Percentiles rank a stretch among this genome's conserved stretches.
phyloP scores from a whole-genome alignment of 2,888 invertebrate species.

The Stenolophus ochropezus region DNA sequence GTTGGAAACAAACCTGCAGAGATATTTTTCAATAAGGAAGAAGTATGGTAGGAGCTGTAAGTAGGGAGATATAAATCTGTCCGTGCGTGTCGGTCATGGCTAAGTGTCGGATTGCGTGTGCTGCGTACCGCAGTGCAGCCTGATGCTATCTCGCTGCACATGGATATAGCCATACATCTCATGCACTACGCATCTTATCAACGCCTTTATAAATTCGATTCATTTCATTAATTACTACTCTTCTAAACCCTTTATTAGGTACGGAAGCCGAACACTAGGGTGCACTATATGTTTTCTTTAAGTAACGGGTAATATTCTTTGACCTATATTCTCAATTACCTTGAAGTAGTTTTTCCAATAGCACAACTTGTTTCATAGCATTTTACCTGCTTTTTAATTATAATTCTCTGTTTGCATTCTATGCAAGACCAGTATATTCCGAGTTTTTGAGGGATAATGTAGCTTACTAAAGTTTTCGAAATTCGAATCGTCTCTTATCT shows the following conservation, averaged over 20 bases:
- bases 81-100: constrained; percentile 45
- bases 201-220: background rate
- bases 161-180: background rate
- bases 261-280: too few species aligned
- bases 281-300: too few species aligned
- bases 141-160: constrained; percentile 8
- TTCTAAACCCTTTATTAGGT: background rate
- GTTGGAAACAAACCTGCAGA: constrained; percentile 8
- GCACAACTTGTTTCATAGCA: too few species aligned
- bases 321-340: too few species aligned
- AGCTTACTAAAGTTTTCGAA: too few species aligned
- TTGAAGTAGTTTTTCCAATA: too few species aligned
- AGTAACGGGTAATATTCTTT: too few species aligned
- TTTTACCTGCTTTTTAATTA: too few species aligned
- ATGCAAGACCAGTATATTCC: too few species aligned
- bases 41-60: constrained; percentile 8
- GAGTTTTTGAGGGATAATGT: too few species aligned
- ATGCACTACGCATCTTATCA: background rate
- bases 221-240: background rate
- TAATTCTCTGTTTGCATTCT: too few species aligned
- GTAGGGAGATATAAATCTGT: constrained; percentile 11
- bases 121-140: constrained; percentile 56
- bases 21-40: constrained; percentile 45
- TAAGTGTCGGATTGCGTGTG: constrained; percentile 59
- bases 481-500: too few species aligned